Evolutionary conservation across 2,888 invertebrate species (phyloP).

Genomic region (Ormyrus thymus): DNA sequence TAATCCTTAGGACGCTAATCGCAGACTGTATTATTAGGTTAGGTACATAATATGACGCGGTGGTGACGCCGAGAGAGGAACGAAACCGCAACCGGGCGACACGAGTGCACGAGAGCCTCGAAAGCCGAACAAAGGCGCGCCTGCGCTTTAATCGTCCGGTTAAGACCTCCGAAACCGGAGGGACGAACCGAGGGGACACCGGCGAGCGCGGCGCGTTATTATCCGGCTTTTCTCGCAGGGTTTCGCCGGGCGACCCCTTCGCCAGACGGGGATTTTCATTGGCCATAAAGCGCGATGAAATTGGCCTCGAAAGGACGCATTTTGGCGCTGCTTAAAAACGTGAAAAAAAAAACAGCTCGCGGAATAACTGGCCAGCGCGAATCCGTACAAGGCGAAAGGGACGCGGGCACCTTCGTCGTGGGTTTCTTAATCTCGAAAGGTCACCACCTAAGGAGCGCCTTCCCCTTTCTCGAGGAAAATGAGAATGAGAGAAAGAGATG

Average conservation of each 20-base stretch:
- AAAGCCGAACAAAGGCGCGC: conserved; percentile 39
- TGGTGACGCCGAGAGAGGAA: conserved; percentile 62
- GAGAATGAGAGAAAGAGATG: conserved; percentile 5
- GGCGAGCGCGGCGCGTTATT: conserved; percentile 8
- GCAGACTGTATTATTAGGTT: conserved; percentile 74
- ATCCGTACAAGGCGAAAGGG: conserved; percentile 52
- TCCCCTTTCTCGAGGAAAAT: conserved; percentile 58
- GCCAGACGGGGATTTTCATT: conserved; percentile 39
- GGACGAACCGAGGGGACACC: not conserved
- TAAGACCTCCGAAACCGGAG: not conserved
- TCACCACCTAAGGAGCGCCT: conserved; percentile 68
- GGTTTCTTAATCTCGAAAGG: conserved; percentile 61
- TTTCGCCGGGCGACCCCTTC: conserved; percentile 40
- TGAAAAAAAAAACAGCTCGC: not conserved
- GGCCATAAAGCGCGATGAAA: conserved; percentile 27
- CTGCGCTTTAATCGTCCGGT: not conserved
- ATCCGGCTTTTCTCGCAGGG: conserved; percentile 49
- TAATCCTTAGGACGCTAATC: conserved; percentile 69
- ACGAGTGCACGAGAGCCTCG: not conserved
- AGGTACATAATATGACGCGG: conserved; percentile 66
- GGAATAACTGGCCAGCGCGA: conserved; percentile 28
- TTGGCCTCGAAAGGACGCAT: conserved; percentile 36
- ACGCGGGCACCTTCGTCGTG: conserved; percentile 39
- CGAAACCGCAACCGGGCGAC: conserved; percentile 24
- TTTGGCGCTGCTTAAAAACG: conserved; percentile 29